phyloP scores from a whole-genome alignment of 2,888 invertebrate species.

The Caenorhabditis becei region DNA sequence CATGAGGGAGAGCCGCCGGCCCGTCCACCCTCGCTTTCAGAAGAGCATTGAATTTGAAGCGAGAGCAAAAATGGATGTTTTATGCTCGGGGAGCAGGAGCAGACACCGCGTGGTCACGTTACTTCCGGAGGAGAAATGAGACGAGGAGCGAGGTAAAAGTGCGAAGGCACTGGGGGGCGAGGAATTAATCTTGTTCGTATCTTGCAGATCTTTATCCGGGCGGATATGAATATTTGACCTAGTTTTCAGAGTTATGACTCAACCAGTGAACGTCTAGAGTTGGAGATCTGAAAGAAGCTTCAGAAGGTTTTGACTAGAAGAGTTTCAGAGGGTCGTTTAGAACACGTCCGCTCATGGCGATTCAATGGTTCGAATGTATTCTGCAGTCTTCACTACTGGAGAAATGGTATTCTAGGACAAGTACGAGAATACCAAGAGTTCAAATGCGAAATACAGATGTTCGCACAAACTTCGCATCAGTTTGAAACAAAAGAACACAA shows the following conservation, averaged over 20 bases:
- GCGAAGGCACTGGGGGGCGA: neutral
- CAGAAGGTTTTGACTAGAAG: too few relatives aligned
- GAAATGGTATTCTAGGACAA: too few relatives aligned
- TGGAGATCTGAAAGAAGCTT: too few relatives aligned
- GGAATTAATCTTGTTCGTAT: neutral
- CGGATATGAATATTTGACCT: neutral
- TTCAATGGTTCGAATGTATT: too few relatives aligned
- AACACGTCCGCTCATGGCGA: too few relatives aligned
- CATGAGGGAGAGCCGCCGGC: slow-evolving; percentile 17
- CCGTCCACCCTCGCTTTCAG: slow-evolving; percentile 50
- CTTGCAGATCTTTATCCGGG: neutral
- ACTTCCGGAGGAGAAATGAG: slow-evolving; percentile 3
- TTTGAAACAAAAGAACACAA: neutral
- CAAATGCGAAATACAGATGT: too few relatives aligned
- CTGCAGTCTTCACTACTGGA: too few relatives aligned
- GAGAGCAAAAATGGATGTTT: slow-evolving; percentile 9
- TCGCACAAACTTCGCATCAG: neutral
- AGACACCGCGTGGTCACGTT: slow-evolving; percentile 11
- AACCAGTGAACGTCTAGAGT: too few relatives aligned
- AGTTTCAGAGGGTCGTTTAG: too few relatives aligned
- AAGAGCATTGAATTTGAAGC: slow-evolving; percentile 23
- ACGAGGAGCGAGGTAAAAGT: neutral
- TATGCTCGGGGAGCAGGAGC: slow-evolving; percentile 10
- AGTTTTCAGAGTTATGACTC: neutral
- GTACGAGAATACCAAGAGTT: too few relatives aligned